phyloP scores from a whole-genome alignment of 2,888 invertebrate genomes.

The Eristalis pertinax region DNA sequence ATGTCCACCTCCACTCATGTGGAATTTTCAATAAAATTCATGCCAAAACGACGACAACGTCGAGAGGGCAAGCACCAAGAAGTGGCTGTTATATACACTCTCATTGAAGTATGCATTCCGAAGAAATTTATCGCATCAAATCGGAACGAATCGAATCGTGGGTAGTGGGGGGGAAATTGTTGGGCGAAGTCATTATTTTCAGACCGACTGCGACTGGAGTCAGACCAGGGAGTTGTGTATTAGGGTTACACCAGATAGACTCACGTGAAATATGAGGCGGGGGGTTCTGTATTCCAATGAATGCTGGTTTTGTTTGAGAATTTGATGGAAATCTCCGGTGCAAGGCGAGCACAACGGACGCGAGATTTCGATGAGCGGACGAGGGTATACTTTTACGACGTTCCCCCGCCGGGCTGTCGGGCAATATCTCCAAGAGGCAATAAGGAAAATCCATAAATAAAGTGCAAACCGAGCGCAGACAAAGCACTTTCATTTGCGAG shows the following conservation, averaged over 20 bases:
- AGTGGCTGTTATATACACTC: constrained; percentile 30
- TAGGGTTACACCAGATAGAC: background rate
- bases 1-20: constrained; percentile 71
- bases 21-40: constrained; percentile 72
- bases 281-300: no score
- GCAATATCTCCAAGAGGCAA: background rate
- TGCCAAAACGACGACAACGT: constrained; percentile 36
- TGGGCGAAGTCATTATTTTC: constrained; percentile 14
- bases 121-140: constrained; percentile 56
- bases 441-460: background rate
- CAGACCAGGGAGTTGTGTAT: background rate
- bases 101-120: constrained; percentile 62
- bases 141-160: background rate
- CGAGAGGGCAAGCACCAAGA: background rate
- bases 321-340: no score
- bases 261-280: background rate
- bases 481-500: no score
- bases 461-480: background rate
- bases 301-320: no score
- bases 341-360: no score
- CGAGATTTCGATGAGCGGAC: background rate
- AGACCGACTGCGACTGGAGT: background rate
- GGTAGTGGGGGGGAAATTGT: background rate
- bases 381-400: background rate
- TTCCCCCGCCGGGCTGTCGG: background rate